phyloP scores from a whole-genome alignment of 2,113 vertebrate species.

The Coregonus clupeaformis region DNA sequence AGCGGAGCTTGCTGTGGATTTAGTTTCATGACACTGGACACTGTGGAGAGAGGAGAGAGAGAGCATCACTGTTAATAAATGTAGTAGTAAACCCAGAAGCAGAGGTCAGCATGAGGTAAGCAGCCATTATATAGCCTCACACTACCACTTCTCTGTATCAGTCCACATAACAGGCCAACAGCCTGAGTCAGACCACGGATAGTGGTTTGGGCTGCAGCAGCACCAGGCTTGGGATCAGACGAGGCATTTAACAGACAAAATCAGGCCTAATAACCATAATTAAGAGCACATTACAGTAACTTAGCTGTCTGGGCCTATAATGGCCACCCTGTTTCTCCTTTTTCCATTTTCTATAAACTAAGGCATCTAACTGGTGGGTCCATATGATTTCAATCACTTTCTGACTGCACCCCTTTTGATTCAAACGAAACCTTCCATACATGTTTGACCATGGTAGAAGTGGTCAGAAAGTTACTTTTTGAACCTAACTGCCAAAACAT shows the following conservation, averaged over 20 bases:
- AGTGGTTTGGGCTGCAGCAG: not conserved
- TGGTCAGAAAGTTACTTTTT: no score
- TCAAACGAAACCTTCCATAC: no score
- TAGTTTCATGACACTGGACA: conserved; percentile 87
- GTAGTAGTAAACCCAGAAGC: not conserved
- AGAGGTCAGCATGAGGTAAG: not conserved
- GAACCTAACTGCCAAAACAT: no score
- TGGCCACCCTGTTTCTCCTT: not conserved
- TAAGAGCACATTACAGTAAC: not conserved
- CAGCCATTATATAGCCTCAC: not conserved
- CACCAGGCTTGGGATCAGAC: not conserved
- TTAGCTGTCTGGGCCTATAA: not conserved
- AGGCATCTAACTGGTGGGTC: not conserved
- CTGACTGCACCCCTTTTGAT: no score
- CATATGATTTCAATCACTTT: no score
- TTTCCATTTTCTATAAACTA: not conserved
- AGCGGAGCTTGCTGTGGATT: conserved; percentile 87
- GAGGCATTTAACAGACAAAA: not conserved
- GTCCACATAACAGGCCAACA: not conserved
- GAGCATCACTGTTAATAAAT: not conserved
- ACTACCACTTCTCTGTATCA: not conserved
- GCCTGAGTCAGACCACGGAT: not conserved
- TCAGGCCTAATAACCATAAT: not conserved
- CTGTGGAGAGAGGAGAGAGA: conserved; percentile 64
- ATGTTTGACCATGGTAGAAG: no score